Evolutionary conservation across 2,888 invertebrate genomes (phyloP), one percentile per base, ranked within the genome.

Genomic region (Zele albiditarsus): DNA sequence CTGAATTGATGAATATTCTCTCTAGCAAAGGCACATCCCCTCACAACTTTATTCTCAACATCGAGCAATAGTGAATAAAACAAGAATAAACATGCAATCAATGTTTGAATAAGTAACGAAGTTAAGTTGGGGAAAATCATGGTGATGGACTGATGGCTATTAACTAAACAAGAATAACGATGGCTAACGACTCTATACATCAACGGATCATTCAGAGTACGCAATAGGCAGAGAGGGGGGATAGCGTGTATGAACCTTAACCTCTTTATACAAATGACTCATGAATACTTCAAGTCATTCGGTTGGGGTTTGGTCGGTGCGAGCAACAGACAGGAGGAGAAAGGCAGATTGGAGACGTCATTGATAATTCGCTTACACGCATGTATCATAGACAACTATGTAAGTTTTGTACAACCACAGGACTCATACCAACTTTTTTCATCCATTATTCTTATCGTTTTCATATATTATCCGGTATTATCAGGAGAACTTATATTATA

Each of bases 361-460:
- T 82, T 81, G 80, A 83, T 85, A 85, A 86, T 86, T 85, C 80
- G 78, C 73, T 71, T 75, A 76, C 79, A 80, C 76, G 72, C 63
- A 77, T 71, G 71, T 79, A 79, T 46, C 5, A 46, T 46, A 10
- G 46, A 46, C 16, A 46, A 38, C 12, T 8, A 38, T 38, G 8
- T 1, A 8, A 12, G 10, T 38, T 12, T 12, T 8, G 10, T 12
- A 6, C 12, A 12, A 8, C 8, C 12, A 12, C 12, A 12, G 8
- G 12, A 12, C 2, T 6, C 38, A 8, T 12, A 38, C n/a, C n/a
- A n/a, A n/a, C n/a, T n/a, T n/a, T n/a, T n/a, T n/a, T n/a, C n/a
- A n/a, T 33, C 33, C 33, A 3, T 33, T 33, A 5, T 33, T 33
- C 8, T 8, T 8, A 5, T 33, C 33, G 8, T 33, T 33, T 33